Evolutionary conservation across 2,797 vertebrate genomes (phyloP).

Genomic region (Psittacula derbiana): DNA sequence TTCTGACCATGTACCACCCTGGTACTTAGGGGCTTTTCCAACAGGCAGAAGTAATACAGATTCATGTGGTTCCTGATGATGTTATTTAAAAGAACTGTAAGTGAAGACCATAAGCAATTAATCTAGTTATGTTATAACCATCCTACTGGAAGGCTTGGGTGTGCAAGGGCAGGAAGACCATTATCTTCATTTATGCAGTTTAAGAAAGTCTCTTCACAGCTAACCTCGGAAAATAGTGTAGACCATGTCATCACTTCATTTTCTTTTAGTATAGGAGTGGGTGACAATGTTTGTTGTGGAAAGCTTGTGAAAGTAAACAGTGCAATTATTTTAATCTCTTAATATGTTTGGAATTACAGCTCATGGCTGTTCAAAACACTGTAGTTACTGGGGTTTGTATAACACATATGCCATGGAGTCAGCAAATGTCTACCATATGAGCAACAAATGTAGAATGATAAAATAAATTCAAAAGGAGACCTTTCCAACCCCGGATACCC

Average conservation of each 20-base stretch:
- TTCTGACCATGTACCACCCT: accelerated
- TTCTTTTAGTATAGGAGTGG: slow-evolving; percentile 22
- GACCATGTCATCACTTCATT: not conserved
- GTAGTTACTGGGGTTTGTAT: not conserved
- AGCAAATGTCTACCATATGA: slow-evolving; percentile 59
- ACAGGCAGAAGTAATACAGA: not conserved
- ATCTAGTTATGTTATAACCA: not conserved
- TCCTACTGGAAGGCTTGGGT: not conserved
- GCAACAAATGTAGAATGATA: slow-evolving; percentile 28
- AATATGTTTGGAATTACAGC: slow-evolving; percentile 60
- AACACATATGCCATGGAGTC: slow-evolving; percentile 12
- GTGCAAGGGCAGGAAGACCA: not conserved
- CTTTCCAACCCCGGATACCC: slow-evolving; percentile 57
- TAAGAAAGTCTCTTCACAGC: not conserved
- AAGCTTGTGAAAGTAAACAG: slow-evolving; percentile 63
- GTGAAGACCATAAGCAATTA: not conserved
- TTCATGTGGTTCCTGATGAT: not conserved
- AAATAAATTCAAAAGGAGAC: slow-evolving; percentile 68
- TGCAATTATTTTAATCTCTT: slow-evolving; percentile 61
- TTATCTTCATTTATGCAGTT: not conserved
- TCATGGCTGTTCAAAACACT: slow-evolving; percentile 23
- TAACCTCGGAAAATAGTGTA: not conserved
- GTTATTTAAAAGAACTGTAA: not conserved
- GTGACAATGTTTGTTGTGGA: slow-evolving; percentile 32
- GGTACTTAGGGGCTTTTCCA: not conserved